A percentile compares a stretch with the other conserved stretches of the same genome.
Conservation (phyloP, 2,888 invertebrate species). For the Alsophila aescularia region DNA sequence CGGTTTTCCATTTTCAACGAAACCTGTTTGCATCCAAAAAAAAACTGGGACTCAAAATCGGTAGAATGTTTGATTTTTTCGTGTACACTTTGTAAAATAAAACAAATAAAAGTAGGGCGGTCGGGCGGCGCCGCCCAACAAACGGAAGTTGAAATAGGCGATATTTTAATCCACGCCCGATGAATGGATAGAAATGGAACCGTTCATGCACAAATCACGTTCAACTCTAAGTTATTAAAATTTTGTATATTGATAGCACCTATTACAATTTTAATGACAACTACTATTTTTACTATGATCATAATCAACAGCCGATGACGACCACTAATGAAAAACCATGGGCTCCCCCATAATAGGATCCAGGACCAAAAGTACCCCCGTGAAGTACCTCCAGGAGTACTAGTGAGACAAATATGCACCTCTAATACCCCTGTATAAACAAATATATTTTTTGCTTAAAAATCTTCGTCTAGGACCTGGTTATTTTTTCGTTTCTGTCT, state of each 20-base stretch:
- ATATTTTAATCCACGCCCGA: slow-evolving; percentile 33
- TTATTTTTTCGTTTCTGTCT: too few relatives aligned
- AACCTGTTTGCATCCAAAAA: slow-evolving; percentile 11
- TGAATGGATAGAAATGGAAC: slow-evolving; percentile 36
- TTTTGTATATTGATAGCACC: background rate
- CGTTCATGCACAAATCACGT: slow-evolving; percentile 29
- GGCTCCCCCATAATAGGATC: too few relatives aligned
- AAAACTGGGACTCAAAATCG: slow-evolving; percentile 10
- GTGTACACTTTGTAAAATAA: slow-evolving; percentile 15
- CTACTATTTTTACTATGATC: too few relatives aligned
- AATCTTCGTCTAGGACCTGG: too few relatives aligned
- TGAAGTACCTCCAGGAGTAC: too few relatives aligned
- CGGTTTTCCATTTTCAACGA: slow-evolving; percentile 4
- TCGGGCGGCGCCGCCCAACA: slow-evolving; percentile 22
- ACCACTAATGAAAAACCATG: too few relatives aligned
- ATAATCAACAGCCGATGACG: too few relatives aligned
- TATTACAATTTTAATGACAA: too few relatives aligned
- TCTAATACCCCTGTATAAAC: too few relatives aligned
- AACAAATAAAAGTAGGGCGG: slow-evolving; percentile 14
- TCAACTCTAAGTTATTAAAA: slow-evolving; percentile 5
- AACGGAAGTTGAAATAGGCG: slow-evolving; percentile 30
- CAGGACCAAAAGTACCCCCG: too few relatives aligned
- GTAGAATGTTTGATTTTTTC: slow-evolving; percentile 15
- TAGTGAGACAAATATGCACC: too few relatives aligned
- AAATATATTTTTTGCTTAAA: too few relatives aligned